Conservation (phyloP, 92 coral and sea anemone species). For the Pocillopora grandis region DNA sequence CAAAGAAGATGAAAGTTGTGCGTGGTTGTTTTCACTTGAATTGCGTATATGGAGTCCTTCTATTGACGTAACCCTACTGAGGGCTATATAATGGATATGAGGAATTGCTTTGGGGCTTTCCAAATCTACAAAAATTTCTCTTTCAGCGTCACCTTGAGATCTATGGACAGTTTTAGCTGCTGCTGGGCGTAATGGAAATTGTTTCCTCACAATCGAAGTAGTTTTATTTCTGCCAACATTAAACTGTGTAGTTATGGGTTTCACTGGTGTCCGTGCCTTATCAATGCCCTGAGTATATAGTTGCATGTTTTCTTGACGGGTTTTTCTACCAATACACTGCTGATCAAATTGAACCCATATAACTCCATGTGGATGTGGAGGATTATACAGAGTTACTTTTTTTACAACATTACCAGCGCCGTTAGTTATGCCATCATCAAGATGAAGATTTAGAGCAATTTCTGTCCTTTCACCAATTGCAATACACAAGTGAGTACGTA, state of each 20-base stretch:
- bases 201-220: slow-evolving; percentile 23
- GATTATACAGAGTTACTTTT: neutral
- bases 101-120: slow-evolving; percentile 14
- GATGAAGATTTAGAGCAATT: slow-evolving; percentile 12
- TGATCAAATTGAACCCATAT: slow-evolving; percentile 36
- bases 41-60: slow-evolving; percentile 41
- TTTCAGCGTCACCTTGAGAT: slow-evolving; percentile 46
- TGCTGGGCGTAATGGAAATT: slow-evolving; percentile 42
- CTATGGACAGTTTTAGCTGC: slow-evolving; percentile 48
- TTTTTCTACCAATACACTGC: neutral
- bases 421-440: slow-evolving; percentile 38
- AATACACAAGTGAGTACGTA: neutral
- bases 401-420: slow-evolving; percentile 31
- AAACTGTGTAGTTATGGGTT: slow-evolving; percentile 37
- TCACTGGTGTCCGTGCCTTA: slow-evolving; percentile 41
- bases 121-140: slow-evolving; percentile 25
- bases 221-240: slow-evolving; percentile 20
- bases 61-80: slow-evolving; percentile 29
- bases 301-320: slow-evolving; percentile 7
- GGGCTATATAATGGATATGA: slow-evolving; percentile 39
- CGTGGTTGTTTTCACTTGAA: slow-evolving; percentile 20
- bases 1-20: slow-evolving; percentile 30
- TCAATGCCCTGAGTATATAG: slow-evolving; percentile 28
- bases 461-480: slow-evolving; percentile 34
- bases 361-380: slow-evolving; percentile 15